Evolutionary conservation across 2,888 invertebrate genomes (phyloP), one percentile per base, ranked within the genome.

Genomic region (Caenorhabditis doughertyi): DNA sequence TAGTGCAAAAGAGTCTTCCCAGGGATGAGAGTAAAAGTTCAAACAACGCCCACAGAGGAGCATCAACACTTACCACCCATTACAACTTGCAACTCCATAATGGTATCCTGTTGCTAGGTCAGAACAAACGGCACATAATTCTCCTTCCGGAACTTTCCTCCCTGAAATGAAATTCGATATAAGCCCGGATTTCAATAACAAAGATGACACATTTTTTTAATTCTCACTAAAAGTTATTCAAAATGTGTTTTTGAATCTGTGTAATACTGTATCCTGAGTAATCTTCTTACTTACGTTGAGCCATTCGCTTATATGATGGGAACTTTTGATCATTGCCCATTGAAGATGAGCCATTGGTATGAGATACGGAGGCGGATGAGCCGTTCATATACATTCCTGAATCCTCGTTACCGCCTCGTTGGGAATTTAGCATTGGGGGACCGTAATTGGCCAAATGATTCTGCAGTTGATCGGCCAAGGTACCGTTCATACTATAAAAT

Each of bases 71-170:
- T 44, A 88, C 89, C 91, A 90, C 84, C 91, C 91, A 81, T 91
- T 91, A 77, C 91, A 91, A 49, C 88, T 88, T 5, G 91, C 90
- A n/a, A 90, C 89, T 32, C 90, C 90, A 76, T 88, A 89, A 73
- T 86, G 87, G 58, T 86, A 91, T 27, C 91, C 91, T 4, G 91
- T 91, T 2, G 91, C 91, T 0, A 90, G 84, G 74, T 91, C 91
- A 3, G 89, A 90, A 70, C 91, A 91, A 23, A 91, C 91, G 11
- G 91, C 91, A 53, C 91, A 91, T 18, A 91, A 79, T 70, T 91
- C 91, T 21, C 88, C 89, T 81, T 88, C 88, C 35, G 88, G 88
- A 11, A 88, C 88, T 87, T 88, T 88, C 77, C 88, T 60, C 53
- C 88, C 88, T 88, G 72, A 56, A 85, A 72, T 27, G 39, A 27